Evolutionary conservation across 2,797 vertebrate species (phyloP).

Genomic region (Pempheris klunzingeri): DNA sequence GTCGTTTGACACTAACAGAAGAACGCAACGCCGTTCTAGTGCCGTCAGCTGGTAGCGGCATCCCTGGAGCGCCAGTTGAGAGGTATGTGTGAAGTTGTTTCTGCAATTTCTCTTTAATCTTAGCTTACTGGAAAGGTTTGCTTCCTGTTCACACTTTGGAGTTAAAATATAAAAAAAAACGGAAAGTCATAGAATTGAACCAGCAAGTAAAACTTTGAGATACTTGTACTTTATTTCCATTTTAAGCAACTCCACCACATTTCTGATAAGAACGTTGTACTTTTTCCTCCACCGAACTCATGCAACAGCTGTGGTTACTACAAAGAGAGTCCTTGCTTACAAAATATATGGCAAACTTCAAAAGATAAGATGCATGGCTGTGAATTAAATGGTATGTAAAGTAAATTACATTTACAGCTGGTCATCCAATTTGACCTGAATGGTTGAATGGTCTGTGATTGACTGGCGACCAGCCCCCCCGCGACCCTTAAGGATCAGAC

Average conservation of each 20-base stretch:
- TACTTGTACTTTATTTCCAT: background rate
- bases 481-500: no score
- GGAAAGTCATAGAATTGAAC: no score
- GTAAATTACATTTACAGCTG: no score
- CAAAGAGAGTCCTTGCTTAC: background rate
- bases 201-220: background rate
- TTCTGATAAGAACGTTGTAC: background rate
- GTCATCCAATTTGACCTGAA: no score
- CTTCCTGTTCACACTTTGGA: background rate
- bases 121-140: background rate
- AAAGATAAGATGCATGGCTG: no score
- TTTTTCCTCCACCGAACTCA: background rate
- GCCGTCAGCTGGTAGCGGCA: conserved; percentile 95
- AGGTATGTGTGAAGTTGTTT: conserved; percentile 81
- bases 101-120: background rate
- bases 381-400: no score
- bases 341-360: background rate
- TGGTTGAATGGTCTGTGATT: no score
- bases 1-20: conserved; percentile 94
- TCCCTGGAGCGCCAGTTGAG: conserved; percentile 94
- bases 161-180: no score
- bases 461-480: no score
- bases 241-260: background rate
- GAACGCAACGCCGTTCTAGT: conserved; percentile 96
- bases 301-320: background rate